Percentiles rank a stretch among this genome's conserved stretches.
These are phyloP conservation scores for Ditylenchus dipsaci DNA, from an alignment of 1,140 invertebrate genomes.

Conservation along the genomic window DNA sequence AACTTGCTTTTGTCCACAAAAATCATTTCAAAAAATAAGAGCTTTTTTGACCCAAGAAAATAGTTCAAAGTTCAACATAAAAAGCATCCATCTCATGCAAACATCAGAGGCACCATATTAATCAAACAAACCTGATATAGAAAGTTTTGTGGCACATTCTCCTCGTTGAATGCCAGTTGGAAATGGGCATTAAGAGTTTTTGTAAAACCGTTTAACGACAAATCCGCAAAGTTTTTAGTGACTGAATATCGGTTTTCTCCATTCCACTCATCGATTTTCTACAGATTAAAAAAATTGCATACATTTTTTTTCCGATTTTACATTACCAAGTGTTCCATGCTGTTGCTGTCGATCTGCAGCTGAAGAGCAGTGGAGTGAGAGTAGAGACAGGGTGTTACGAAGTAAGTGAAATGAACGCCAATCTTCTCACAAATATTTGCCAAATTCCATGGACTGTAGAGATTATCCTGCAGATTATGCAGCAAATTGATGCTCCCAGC, in stretches of 20 bases:
- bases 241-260: constrained; percentile 34
- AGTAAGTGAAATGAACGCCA: constrained; percentile 45
- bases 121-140: constrained; percentile 23
- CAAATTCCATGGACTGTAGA: constrained; percentile 42
- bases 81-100: no score
- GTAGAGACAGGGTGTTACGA: constrained; percentile 32
- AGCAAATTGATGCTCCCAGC: constrained; percentile 35
- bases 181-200: constrained; percentile 40
- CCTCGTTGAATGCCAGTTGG: constrained; percentile 37
- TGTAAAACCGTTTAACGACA: constrained; percentile 19
- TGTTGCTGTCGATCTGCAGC: neutral
- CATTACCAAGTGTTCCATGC: neutral
- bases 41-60: no score
- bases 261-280: constrained; percentile 33
- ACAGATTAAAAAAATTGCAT: constrained; percentile 14
- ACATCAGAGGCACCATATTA: no score
- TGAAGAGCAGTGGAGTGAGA: constrained; percentile 4
- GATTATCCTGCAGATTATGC: constrained; percentile 40
- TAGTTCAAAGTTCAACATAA: no score
- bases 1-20: no score
- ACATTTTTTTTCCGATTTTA: neutral
- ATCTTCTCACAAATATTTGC: constrained; percentile 40
- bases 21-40: no score
- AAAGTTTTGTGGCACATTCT: constrained; percentile 29
- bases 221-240: constrained; percentile 41